Conservation (phyloP, 2,113 vertebrate species). For the Nannospalax galili region DNA sequence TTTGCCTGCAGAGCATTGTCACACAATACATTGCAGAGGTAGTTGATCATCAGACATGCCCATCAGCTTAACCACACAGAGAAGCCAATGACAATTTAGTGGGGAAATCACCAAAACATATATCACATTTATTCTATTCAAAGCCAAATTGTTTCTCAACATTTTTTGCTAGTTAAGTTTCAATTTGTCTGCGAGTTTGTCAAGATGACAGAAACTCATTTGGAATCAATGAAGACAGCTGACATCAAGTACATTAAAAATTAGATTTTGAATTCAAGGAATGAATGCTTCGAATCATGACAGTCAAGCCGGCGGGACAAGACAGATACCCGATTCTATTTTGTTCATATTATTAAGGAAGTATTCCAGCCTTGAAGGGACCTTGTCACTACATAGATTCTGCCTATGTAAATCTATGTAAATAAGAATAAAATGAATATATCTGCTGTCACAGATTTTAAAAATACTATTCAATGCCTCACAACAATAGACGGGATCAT, state of each 20-base stretch:
- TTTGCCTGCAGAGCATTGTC: constrained; percentile 40
- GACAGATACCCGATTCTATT: constrained; percentile 89
- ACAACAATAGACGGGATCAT: constrained; percentile 61
- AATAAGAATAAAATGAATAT: constrained; percentile 86
- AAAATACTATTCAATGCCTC: constrained; percentile 77
- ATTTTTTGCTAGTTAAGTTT: constrained; percentile 85
- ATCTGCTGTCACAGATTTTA: constrained; percentile 80
- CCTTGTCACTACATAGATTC: constrained; percentile 89
- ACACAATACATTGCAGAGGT: constrained; percentile 60
- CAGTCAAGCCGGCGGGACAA: constrained; percentile 86
- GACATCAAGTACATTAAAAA: constrained; percentile 89
- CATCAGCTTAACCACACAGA: constrained; percentile 41
- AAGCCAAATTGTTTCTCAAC: constrained; percentile 77
- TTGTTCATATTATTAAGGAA: constrained; percentile 90
- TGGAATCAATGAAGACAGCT: constrained; percentile 87
- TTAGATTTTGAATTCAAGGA: constrained; percentile 88
- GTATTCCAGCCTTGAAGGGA: constrained; percentile 88
- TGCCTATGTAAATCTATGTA: constrained; percentile 89
- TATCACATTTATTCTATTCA: constrained; percentile 76
- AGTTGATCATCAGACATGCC: constrained; percentile 41
- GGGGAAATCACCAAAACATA: constrained; percentile 54
- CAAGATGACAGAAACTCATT: constrained; percentile 89
- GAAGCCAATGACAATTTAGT: constrained; percentile 56
- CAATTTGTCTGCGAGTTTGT: constrained; percentile 84
- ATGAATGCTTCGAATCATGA: constrained; percentile 88